Evolutionary conservation across 2,113 vertebrate species (phyloP), one percentile per base, ranked within the genome.

Genomic region (Hirundichthys speculiger): DNA sequence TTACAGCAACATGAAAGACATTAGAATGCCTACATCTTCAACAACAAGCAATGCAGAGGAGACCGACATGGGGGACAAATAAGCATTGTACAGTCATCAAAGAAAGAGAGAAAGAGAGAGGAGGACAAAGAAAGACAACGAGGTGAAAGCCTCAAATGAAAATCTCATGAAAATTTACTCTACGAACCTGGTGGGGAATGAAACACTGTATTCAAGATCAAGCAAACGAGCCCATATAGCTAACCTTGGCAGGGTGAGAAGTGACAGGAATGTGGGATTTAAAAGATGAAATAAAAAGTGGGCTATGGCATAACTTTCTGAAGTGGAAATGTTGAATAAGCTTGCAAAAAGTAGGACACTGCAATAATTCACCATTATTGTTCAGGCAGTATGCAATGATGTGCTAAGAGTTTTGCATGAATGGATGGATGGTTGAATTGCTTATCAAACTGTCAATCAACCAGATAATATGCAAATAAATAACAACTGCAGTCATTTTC

Each of bases 1-100:
- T 93, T 92, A 92, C 89, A 91, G 90, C 90, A 64, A 93, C 90
- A 91, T 92, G 86, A 90, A 91, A 86, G 87, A 87, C 89, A 86
- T 89, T 82, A 87, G 84, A 86, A 89, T 90, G 87, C 74, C 80
- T 86, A 91, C 85, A 91, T 80, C 75, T 85, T 90, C 89, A 86
- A 90, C 87, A 90, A 80, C 84, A 89, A 88, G 83, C 89, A 86
- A 87, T 67, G 75, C 85, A 78, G 77, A 85, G 77, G 82, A 84
- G 85, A 84, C 69, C 83, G 88, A 76, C 79, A 80, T 83, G 75
- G 69, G 30, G 64, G 64, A 81, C 75, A 84, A 82, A 82, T 73
- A 75, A 82, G 69, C 65, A 64, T 73, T 76, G 76, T 53, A 84
- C 18, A 71, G 83, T 82, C 86, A 73, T 57, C 38, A 86, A 72